Evolutionary conservation across 2,113 vertebrate species (phyloP), one percentile per base, ranked within the genome.

Genomic region (Natator depressus): DNA sequence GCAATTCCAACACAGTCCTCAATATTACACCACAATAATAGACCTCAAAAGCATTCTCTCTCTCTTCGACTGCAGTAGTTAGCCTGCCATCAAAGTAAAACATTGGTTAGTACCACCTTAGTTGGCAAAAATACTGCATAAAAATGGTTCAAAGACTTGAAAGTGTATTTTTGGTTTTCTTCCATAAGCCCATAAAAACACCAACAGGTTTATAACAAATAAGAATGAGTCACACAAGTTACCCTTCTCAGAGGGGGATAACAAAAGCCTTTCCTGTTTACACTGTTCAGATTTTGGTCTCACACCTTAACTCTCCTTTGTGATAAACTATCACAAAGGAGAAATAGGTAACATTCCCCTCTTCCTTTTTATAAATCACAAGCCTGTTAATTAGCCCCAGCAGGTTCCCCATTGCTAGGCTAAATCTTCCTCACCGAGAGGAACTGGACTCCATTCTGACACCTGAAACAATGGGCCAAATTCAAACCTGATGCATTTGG

Each of bases 271-370:
- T 96, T 82, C 88, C 72, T 89, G 62, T 84, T 95, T 96, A 87
- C 85, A 85, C 88, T 90, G 89, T 97, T 97, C 87, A 95, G 53
- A 80, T 11, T 17, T 4, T 90, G 87, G 62, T 88, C 76, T 94
- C 80, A 62, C 87, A 96, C 62, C 87, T 89, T 90, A 85, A 10
- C 46, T 42, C 42, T 42, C 42, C 42, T 42, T 42, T 42, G 57
- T 38, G 78, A 82, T 89, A 94, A 96, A 49, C 49, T 84, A 85
- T 42, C 31, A 80, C 92, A 94, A 87, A 87, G 84, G 35, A 55
- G 0, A 0, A 87, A 49, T 55, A 89, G 87, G 82, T 96, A 96
- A 84, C 46, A 5, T 46, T 62, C 47, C 8, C 27, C 80, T 78
- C 24, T 80, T 79, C 62, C 20, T 94, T 89, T 38, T 80, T 85